phyloP scores from a whole-genome alignment of 2,797 vertebrate species.

The Muscicapa comitata region DNA sequence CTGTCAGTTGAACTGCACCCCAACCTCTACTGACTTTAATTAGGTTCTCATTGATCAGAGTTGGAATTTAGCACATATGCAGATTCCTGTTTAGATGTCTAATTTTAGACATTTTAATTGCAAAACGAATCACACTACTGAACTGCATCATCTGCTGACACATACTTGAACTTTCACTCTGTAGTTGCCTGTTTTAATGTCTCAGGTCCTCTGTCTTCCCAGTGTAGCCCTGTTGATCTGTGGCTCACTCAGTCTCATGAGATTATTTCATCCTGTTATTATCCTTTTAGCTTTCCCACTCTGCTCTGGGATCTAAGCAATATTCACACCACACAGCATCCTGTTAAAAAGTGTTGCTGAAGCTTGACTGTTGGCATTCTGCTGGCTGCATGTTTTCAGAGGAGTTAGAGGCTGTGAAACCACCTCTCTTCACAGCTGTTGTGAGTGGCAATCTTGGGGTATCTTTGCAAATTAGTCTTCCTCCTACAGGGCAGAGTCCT shows the following conservation, averaged over 20 bases:
- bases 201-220: not conserved
- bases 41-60: not conserved
- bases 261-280: not conserved
- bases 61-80: not conserved
- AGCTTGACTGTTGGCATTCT: not conserved
- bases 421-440: not conserved
- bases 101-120: not conserved
- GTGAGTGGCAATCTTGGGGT: not conserved
- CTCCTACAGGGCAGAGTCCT: not conserved
- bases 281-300: not conserved
- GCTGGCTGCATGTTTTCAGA: not conserved
- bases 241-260: not conserved
- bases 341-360: not conserved
- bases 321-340: not conserved
- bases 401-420: not conserved
- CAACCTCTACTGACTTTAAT: not conserved
- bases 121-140: not conserved
- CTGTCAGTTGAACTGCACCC: not conserved
- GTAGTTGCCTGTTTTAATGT: not conserved
- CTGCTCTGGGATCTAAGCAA: not conserved
- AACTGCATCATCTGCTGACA: not conserved
- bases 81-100: not conserved
- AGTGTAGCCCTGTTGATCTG: rapidly evolving
- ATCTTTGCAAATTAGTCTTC: not conserved
- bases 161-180: not conserved